Percentiles rank a stretch among this genome's conserved stretches.
phyloP scores from a whole-genome alignment of 2,888 invertebrate genomes.

The Plutella xylostella region DNA sequence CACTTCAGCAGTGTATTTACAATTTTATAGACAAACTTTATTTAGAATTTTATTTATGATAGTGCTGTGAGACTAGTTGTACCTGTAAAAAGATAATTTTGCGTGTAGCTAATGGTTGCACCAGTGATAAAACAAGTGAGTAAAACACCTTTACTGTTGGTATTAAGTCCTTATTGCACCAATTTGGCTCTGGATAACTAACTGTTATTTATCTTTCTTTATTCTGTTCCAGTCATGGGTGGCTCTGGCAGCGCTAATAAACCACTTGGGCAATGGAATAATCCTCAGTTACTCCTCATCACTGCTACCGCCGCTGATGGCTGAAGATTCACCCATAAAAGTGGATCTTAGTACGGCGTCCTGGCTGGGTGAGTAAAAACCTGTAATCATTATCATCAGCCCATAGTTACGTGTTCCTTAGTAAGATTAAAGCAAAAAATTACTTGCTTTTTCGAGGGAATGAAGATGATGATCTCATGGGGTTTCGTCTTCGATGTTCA shows the following conservation, averaged over 20 bases:
- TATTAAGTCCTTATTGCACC: not conserved
- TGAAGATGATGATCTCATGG: too few species aligned
- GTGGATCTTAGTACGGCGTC: not conserved
- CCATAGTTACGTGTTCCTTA: too few species aligned
- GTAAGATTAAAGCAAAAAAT: too few species aligned
- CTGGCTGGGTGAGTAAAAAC: not conserved
- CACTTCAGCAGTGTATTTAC: too few species aligned
- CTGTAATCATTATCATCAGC: too few species aligned
- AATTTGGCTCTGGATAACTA: not conserved
- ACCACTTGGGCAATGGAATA: not conserved
- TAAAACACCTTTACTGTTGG: not conserved
- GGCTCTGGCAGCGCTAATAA: not conserved
- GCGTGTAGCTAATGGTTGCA: not conserved
- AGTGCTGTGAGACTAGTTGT: too few species aligned
- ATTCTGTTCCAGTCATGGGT: not conserved
- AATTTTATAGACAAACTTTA: too few species aligned
- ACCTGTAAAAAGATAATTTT: too few species aligned
- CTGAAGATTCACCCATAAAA: not conserved
- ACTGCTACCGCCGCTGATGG: not conserved
- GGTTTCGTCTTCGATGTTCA: not conserved
- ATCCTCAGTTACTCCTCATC: not conserved
- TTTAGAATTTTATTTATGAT: too few species aligned
- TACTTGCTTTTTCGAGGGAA: too few species aligned
- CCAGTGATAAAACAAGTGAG: not conserved
- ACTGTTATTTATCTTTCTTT: too few species aligned